Conservation (phyloP, 2,888 invertebrate genomes). For the Amiota mariae region DNA sequence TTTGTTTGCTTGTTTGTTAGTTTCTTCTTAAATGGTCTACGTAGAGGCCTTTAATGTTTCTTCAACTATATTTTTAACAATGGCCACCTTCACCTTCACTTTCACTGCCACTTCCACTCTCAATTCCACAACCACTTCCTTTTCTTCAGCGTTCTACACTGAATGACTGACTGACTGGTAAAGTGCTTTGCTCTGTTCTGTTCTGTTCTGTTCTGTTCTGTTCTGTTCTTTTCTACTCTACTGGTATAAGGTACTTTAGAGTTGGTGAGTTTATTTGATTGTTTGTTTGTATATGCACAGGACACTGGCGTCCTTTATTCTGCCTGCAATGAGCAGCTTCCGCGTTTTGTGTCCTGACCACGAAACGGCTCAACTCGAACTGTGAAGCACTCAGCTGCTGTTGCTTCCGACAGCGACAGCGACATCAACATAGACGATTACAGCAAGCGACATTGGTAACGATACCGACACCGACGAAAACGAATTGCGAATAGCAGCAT, state of each 20-base stretch:
- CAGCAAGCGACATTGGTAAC: slow-evolving; percentile 29
- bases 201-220: not conserved
- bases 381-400: slow-evolving; percentile 58
- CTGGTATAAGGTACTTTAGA: slow-evolving; percentile 2
- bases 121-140: no score
- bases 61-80: no score
- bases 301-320: slow-evolving; percentile 25
- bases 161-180: no score
- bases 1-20: no score
- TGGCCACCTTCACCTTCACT: no score
- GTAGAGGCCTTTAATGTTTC: no score
- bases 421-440: not conserved
- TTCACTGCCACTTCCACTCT: no score
- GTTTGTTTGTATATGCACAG: slow-evolving; percentile 31
- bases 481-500: not conserved
- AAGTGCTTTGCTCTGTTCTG: not conserved
- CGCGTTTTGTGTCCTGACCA: slow-evolving; percentile 61
- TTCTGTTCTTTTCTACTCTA: slow-evolving; percentile 5
- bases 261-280: slow-evolving; percentile 23
- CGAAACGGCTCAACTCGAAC: slow-evolving; percentile 67
- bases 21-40: no score
- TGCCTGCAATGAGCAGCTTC: slow-evolving; percentile 50
- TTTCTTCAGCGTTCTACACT: no score
- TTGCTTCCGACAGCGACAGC: slow-evolving; percentile 5
- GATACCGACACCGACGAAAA: not conserved